Conservation (phyloP, 2,113 vertebrate genomes). For the Haemorhous mexicanus region DNA sequence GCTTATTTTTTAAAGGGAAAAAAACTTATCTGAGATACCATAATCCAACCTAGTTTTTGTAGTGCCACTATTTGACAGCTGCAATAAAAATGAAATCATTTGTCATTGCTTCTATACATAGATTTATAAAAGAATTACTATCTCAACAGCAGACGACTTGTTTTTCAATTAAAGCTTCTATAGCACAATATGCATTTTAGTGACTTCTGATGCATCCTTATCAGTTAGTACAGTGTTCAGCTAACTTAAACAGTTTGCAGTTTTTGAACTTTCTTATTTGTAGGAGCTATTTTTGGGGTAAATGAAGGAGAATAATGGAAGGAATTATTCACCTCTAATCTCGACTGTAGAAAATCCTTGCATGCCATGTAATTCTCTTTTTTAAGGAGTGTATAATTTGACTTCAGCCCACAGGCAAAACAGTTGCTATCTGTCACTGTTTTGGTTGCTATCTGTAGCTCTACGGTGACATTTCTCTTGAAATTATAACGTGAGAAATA, state of each 20-base stretch:
- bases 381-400: background rate
- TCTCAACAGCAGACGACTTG: background rate
- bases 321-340: background rate
- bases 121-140: background rate
- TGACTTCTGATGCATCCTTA: background rate
- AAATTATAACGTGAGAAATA: background rate
- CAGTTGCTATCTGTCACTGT: no score
- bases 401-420: background rate
- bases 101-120: background rate
- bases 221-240: background rate
- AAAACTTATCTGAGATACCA: background rate
- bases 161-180: background rate
- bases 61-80: background rate
- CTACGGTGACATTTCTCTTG: background rate
- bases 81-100: background rate
- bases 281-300: background rate
- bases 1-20: background rate
- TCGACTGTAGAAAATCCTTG: background rate
- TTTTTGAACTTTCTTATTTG: background rate
- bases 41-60: background rate
- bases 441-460: background rate
- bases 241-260: background rate
- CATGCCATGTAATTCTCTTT: background rate
- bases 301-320: background rate
- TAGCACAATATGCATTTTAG: background rate